These are phyloP conservation scores for Noturus placidus DNA, from an alignment of 2,113 vertebrate genomes.

Conservation along the genomic window DNA sequence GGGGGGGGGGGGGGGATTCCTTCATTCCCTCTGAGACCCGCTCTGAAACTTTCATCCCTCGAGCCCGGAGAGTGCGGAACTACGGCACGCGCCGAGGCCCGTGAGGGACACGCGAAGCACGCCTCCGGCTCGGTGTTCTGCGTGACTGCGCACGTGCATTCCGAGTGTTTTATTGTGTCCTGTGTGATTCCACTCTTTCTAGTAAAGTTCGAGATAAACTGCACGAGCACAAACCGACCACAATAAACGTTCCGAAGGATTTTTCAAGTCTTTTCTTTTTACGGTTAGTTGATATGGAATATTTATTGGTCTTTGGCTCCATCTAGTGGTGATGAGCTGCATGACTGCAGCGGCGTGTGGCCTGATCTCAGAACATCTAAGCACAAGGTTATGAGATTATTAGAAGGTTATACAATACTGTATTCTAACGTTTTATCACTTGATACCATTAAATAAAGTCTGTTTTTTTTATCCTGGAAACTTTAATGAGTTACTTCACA, in stretches of 20 bases:
- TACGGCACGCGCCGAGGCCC: neutral
- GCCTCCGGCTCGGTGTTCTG: neutral
- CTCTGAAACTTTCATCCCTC: neutral
- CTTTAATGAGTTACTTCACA: neutral
- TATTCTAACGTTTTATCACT: neutral
- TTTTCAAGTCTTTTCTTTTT: neutral
- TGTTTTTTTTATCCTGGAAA: neutral
- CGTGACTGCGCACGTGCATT: neutral
- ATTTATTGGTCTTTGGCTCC: constrained; percentile 61
- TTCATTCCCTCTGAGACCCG: neutral
- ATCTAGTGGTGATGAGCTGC: constrained; percentile 62
- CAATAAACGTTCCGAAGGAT: neutral
- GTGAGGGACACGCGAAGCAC: neutral
- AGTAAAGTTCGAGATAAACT: neutral
- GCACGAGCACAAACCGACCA: neutral
- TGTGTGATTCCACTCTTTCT: neutral
- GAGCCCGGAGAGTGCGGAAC: neutral
- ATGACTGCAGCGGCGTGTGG: neutral
- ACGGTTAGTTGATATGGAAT: neutral
- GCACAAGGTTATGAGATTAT: neutral
- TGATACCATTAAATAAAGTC: neutral
- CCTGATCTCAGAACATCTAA: neutral
- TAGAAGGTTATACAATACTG: too few species aligned
- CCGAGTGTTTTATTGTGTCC: neutral
- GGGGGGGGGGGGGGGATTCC: too few species aligned